These are phyloP conservation scores for Triplophysa siluroides DNA, from an alignment of 2,113 vertebrate genomes.

Conservation along the genomic window DNA sequence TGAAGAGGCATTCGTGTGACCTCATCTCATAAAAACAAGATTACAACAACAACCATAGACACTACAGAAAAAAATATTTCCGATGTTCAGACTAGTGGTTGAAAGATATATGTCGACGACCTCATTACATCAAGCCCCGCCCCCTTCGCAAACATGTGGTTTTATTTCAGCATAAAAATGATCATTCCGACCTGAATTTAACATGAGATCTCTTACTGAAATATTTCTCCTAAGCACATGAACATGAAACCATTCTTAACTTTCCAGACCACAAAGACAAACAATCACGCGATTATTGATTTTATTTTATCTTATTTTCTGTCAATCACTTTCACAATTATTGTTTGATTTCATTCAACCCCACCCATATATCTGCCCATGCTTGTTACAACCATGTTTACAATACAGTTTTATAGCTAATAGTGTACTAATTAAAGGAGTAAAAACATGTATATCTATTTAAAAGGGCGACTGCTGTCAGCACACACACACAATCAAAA, in stretches of 20 bases:
- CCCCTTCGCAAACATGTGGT: too few relatives aligned
- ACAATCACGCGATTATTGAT: too few relatives aligned
- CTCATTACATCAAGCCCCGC: too few relatives aligned
- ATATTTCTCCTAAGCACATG: too few relatives aligned
- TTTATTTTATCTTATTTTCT: neutral
- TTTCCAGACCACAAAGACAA: too few relatives aligned
- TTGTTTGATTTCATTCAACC: neutral
- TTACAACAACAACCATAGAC: neutral
- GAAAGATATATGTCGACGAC: too few relatives aligned
- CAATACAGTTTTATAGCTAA: slow-evolving; percentile 18
- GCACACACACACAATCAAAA: neutral
- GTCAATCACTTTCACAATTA: slow-evolving; percentile 10
- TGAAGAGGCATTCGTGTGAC: neutral
- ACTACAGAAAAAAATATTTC: too few relatives aligned
- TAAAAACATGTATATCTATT: neutral
- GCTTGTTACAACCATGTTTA: slow-evolving; percentile 8
- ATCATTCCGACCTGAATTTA: too few relatives aligned
- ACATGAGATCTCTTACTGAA: too few relatives aligned
- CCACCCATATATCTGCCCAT: neutral
- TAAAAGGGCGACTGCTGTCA: neutral
- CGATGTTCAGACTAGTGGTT: too few relatives aligned
- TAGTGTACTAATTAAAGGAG: slow-evolving; percentile 11
- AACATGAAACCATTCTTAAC: too few relatives aligned
- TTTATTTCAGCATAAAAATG: too few relatives aligned
- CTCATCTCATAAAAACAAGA: neutral